phyloP scores from a whole-genome alignment of 2,113 vertebrate species.

The Neolamprologus falcicula region DNA sequence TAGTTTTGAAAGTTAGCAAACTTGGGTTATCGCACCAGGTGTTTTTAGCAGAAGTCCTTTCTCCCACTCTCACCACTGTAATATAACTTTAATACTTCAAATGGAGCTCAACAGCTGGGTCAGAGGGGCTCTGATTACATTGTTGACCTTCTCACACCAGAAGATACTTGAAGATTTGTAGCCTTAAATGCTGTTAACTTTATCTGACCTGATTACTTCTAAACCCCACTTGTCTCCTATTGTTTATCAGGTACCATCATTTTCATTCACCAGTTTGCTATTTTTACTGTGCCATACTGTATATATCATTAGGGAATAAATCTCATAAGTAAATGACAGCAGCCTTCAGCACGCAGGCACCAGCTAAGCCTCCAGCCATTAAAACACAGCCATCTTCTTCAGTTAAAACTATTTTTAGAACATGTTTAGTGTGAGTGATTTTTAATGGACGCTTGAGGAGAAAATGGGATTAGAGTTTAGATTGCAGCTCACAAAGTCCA shows the following conservation, averaged over 20 bases:
- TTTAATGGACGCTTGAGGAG: neutral
- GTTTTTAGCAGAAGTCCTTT: conserved; percentile 28
- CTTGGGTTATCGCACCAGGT: conserved; percentile 3
- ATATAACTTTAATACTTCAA: conserved; percentile 41
- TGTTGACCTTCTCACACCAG: conserved; percentile 46
- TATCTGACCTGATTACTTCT: neutral
- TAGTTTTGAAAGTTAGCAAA: conserved; percentile 6
- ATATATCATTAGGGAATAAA: conserved; percentile 24
- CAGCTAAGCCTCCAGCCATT: neutral
- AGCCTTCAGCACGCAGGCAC: neutral
- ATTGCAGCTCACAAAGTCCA: neutral
- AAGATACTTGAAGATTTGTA: conserved; percentile 18
- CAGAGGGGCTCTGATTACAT: conserved; percentile 59
- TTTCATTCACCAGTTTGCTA: neutral
- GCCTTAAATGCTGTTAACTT: conserved; percentile 12
- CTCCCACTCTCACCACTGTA: conserved; percentile 25
- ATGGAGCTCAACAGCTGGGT: conserved; percentile 45
- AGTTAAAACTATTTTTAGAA: neutral
- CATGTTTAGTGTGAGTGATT: neutral
- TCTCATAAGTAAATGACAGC: conserved; percentile 9
- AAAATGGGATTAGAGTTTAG: neutral
- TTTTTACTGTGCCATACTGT: neutral
- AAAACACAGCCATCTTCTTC: neutral
- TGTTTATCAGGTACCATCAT: neutral
- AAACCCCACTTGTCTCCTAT: neutral